phyloP scores from a whole-genome alignment of 2,888 invertebrate species.

The Callyntrura sp. region DNA sequence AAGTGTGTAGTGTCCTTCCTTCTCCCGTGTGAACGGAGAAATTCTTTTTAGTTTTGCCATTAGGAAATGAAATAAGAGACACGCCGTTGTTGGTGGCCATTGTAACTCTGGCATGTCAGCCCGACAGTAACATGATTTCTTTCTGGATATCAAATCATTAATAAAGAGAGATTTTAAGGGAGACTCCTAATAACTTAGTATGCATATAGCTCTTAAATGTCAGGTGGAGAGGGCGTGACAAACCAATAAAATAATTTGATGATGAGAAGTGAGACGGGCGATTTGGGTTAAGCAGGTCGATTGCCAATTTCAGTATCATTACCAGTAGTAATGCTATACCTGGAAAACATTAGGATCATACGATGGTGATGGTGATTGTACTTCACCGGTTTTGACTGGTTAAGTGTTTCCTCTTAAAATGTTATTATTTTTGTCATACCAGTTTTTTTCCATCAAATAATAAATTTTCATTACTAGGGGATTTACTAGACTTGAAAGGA shows the following conservation, averaged over 20 bases:
- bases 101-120: too few relatives aligned
- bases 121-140: background rate
- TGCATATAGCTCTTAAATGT: background rate
- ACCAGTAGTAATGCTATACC: background rate
- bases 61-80: background rate
- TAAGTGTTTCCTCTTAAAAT: conserved; percentile 14
- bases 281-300: conserved; percentile 51
- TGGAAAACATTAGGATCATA: background rate
- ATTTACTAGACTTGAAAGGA: background rate
- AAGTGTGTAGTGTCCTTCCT: background rate
- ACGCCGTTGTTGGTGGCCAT: background rate
- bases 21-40: background rate
- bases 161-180: background rate
- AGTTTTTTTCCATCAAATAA: background rate
- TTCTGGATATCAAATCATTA: conserved; percentile 5
- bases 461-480: background rate
- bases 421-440: background rate
- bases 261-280: background rate
- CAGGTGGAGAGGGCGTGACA: conserved; percentile 31
- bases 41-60: background rate
- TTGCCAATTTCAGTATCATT: conserved; percentile 12
- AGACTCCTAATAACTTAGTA: background rate
- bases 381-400: conserved; percentile 7
- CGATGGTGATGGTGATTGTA: background rate
- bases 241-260: conserved; percentile 56